A percentile compares a stretch with the other conserved stretches of the same genome.
Evolutionary conservation across 2,888 invertebrate genomes (phyloP).

Genomic region (Nebria brevicollis): DNA sequence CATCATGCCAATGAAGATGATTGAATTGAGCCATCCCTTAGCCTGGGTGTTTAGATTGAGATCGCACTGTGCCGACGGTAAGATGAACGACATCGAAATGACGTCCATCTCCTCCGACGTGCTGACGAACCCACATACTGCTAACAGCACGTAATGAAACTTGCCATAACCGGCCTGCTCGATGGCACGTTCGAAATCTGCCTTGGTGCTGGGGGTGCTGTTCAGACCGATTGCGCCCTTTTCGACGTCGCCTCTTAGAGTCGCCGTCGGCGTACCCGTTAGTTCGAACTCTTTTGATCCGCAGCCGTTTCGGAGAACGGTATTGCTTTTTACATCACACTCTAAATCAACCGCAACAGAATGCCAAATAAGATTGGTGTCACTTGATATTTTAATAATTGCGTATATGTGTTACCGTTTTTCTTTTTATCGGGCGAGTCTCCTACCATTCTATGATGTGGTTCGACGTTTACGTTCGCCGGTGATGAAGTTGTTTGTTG

Average conservation of each 20-base stretch:
- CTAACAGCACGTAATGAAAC: slow-evolving; percentile 89
- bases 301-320: slow-evolving; percentile 76
- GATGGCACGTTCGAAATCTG: slow-evolving; percentile 89
- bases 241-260: slow-evolving; percentile 33
- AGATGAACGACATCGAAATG: slow-evolving; percentile 93
- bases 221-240: slow-evolving; percentile 22
- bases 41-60: slow-evolving; percentile 84
- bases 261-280: slow-evolving; percentile 52
- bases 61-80: slow-evolving; percentile 94
- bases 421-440: slow-evolving; percentile 43
- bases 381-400: not conserved
- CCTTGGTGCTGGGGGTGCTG: slow-evolving; percentile 63
- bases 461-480: slow-evolving; percentile 34
- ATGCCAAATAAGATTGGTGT: not conserved
- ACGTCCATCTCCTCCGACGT: slow-evolving; percentile 97
- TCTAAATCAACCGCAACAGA: slow-evolving; percentile 63
- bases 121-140: slow-evolving; percentile 93
- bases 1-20: slow-evolving; percentile 84
- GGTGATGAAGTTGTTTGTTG: slow-evolving; percentile 22
- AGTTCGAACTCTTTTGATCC: slow-evolving; percentile 73
- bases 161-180: slow-evolving; percentile 88
- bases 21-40: slow-evolving; percentile 79
- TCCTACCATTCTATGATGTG: slow-evolving; percentile 45
- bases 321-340: slow-evolving; percentile 89
- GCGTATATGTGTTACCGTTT: slow-evolving; percentile 24